Conservation (phyloP, 1,140 invertebrate genomes). For the Sarcophaga peregrina region DNA sequence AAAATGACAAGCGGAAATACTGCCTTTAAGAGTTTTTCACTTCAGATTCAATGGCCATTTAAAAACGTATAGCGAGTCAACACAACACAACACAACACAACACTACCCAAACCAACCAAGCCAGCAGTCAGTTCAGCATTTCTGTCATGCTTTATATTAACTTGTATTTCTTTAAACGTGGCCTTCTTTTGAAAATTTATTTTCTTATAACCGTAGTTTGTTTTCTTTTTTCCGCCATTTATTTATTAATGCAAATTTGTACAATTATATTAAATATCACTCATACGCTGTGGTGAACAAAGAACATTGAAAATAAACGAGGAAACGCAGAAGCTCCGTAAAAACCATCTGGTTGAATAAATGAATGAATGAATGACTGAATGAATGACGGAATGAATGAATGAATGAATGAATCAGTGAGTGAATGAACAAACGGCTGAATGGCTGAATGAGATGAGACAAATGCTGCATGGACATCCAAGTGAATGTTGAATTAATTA, state of each 20-base stretch:
- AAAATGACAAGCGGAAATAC: slow-evolving; percentile 14
- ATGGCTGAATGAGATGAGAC: background rate
- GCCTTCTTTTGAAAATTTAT: background rate
- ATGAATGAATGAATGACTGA: background rate
- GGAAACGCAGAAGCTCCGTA: background rate
- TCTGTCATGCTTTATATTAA: background rate
- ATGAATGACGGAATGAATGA: background rate
- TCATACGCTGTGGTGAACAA: slow-evolving; percentile 28
- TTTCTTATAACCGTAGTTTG: background rate
- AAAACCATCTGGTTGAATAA: background rate
- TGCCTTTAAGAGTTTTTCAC: slow-evolving; percentile 9
- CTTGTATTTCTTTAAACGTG: slow-evolving; percentile 10
- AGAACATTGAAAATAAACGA: background rate
- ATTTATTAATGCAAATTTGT: slow-evolving; percentile 28
- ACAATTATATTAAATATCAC: slow-evolving; percentile 37
- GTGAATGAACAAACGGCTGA: background rate
- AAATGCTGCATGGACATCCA: background rate
- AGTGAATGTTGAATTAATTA: background rate
- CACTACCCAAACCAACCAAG: too few species aligned
- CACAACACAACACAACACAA: background rate
- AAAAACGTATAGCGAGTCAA: background rate
- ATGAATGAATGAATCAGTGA: background rate
- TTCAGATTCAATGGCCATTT: slow-evolving; percentile 5
- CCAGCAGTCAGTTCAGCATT: background rate
- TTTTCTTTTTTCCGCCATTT: too few species aligned